phyloP scores from a whole-genome alignment of 37 sponge, comb jelly and placozoan genomes.

The Sycon ciliatum region DNA sequence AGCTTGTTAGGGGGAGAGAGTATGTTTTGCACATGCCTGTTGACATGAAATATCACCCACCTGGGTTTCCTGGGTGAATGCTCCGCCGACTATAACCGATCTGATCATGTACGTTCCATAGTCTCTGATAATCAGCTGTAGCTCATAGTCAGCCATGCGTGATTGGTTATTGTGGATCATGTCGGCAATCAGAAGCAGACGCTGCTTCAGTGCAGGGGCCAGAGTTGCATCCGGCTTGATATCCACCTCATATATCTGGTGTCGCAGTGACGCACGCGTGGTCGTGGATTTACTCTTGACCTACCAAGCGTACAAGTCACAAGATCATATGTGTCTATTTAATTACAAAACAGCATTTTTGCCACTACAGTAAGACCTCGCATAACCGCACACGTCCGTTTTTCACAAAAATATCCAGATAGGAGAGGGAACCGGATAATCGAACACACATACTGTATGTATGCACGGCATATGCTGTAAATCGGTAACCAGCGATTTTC shows the following conservation, averaged over 20 bases:
- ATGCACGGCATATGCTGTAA: no score
- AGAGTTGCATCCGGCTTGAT: slow-evolving; percentile 28
- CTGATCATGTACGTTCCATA: slow-evolving; percentile 42
- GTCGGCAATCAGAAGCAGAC: slow-evolving; percentile 34
- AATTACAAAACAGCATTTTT: no score
- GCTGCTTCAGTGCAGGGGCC: slow-evolving; percentile 23
- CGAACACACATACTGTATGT: no score
- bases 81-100: slow-evolving; percentile 29
- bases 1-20: no score
- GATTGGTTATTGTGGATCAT: slow-evolving; percentile 23
- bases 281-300: slow-evolving; percentile 21
- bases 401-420: no score
- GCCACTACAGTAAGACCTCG: no score
- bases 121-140: slow-evolving; percentile 39
- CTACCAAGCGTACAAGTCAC: slow-evolving; percentile 17
- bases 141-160: slow-evolving; percentile 20
- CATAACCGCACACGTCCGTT: no score
- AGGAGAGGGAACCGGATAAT: no score
- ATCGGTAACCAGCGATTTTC: no score
- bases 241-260: slow-evolving; percentile 33
- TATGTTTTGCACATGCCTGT: no score
- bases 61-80: slow-evolving; percentile 26
- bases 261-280: slow-evolving; percentile 20
- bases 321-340: no score
- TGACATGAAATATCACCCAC: no score